Conservation (phyloP, 2,888 invertebrate species). For the Rotaria macrura region DNA sequence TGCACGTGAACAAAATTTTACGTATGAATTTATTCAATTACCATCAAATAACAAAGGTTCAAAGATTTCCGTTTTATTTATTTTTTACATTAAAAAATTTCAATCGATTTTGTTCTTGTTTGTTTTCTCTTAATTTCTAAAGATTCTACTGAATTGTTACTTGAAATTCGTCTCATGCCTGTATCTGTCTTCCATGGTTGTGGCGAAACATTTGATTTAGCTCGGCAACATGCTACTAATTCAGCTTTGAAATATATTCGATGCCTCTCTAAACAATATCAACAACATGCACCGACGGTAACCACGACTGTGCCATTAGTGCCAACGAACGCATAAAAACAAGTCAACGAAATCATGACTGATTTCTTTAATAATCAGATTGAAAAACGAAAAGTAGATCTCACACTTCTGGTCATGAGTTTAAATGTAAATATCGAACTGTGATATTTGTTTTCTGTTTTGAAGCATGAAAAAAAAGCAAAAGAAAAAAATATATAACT, state of each 20-base stretch:
- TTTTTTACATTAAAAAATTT: background rate
- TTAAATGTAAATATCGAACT: background rate
- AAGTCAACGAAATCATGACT: background rate
- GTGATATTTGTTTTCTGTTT: background rate
- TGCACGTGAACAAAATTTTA: conserved; percentile 10
- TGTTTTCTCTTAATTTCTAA: background rate
- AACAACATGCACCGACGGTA: background rate
- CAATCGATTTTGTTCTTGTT: background rate
- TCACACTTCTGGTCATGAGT: background rate
- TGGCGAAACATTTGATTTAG: background rate
- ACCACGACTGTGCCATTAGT: background rate
- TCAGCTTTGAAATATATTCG: background rate
- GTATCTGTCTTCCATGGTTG: background rate
- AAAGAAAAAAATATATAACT: background rate
- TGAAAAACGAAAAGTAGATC: background rate
- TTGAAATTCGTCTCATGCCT: background rate
- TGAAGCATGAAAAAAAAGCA: background rate
- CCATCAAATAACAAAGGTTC: background rate
- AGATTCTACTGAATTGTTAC: background rate
- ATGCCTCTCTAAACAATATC: background rate
- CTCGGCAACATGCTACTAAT: background rate
- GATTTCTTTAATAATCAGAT: background rate
- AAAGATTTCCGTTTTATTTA: background rate
- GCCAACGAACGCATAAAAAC: background rate
- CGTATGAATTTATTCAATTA: conserved; percentile 8